Evolutionary conservation across 2,113 vertebrate genomes (phyloP).

Genomic region (Salvelinus namaycush): DNA sequence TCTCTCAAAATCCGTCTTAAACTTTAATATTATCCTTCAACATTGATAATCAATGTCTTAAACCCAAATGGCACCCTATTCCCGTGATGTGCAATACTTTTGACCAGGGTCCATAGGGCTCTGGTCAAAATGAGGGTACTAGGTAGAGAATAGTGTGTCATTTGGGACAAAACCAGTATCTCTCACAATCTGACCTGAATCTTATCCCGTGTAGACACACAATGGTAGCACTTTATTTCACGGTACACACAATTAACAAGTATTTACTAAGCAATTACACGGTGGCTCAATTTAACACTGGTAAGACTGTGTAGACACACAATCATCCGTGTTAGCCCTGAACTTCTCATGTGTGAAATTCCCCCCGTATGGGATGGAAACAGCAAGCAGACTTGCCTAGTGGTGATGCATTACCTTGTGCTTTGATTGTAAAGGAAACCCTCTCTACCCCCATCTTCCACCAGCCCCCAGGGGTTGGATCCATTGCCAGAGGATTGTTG

Average conservation of each 20-base stretch:
- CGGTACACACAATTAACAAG: no score
- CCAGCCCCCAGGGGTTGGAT: slow-evolving; percentile 3
- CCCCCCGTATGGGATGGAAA: background rate
- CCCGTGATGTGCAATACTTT: no score
- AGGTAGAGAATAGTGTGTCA: background rate
- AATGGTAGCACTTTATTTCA: background rate
- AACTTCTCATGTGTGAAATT: background rate
- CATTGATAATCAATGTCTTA: background rate
- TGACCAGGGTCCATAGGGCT: no score
- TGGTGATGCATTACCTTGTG: background rate
- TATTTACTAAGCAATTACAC: no score
- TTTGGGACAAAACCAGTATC: background rate
- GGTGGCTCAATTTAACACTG: no score
- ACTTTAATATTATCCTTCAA: background rate
- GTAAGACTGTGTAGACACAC: background rate
- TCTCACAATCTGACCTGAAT: background rate
- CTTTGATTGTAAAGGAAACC: background rate
- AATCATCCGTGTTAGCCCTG: background rate
- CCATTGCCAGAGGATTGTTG: background rate
- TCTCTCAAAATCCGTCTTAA: background rate
- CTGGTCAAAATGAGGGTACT: no score
- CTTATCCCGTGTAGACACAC: background rate
- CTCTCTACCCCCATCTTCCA: background rate
- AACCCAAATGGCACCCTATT: no score
- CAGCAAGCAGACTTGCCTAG: background rate